Evolutionary conservation across 2,797 vertebrate species (phyloP), one percentile per base, ranked within the genome.

Genomic region (Poecilia wingei): DNA sequence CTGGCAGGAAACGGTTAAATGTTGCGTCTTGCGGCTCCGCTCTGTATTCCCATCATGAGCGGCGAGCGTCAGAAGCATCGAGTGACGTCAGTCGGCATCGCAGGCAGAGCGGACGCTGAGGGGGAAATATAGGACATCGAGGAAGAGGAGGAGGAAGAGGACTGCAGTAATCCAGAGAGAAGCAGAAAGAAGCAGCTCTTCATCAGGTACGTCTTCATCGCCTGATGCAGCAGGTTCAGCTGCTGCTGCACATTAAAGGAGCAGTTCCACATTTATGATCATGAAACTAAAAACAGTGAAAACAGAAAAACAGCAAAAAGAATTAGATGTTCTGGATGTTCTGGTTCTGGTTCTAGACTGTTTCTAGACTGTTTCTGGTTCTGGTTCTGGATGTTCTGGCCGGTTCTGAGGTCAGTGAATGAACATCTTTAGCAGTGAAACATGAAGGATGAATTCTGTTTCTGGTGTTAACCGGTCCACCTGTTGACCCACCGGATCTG

Each of bases 121-220:
- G 77, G 84, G 76, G 76, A 80, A 79, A 87, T 79, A 68, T 85
- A 84, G 87, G 89, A 89, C 83, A 81, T 78, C 78, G 22, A 86
- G 85, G 72, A 79, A 47, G 83, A 82, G 84, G 80, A 87, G 68
- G 83, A 82, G 82, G 82, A 87, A 84, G 81, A 87, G 83, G 73
- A 83, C 84, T 82, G 89, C 93, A 83, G 86, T 31, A 13, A 41
- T 0, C 4, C 74, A 79, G 64, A 68, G 9, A 64, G 31, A 8
- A 64, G 59, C 59, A 36, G 31, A 64, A 64, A 68, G 64, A 36
- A 39, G 64, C 89, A 86, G 82, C 85, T 84, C 86, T 80, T 81
- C 89, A 84, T 13, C 88, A 95, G 94, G 95, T 95, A 93, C 79
- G 86, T 87, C 79, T 85, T 72, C 33, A 70, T 41, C 47, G 46